A percentile compares a stretch with the other conserved stretches of the same genome.
These are phyloP conservation scores for Streblospio benedicti DNA, from an alignment of 1,140 invertebrate species.

Conservation along the genomic window DNA sequence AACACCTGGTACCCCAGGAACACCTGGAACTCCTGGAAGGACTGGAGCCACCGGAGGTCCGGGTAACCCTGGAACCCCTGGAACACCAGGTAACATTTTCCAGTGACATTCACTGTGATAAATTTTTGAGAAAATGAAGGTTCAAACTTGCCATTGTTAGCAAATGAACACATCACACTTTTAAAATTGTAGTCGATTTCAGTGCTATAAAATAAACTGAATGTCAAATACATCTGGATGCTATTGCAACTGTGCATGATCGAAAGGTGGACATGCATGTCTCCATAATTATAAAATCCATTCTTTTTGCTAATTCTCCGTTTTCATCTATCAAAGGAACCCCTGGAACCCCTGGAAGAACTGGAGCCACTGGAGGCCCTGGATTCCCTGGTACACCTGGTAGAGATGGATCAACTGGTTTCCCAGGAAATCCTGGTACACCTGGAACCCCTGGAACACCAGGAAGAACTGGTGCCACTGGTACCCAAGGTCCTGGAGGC, in stretches of 20 bases:
- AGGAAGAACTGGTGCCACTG: neutral
- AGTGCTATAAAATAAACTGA: neutral
- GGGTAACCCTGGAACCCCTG: conserved; percentile 2
- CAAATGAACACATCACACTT: no score
- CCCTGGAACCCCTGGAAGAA: neutral
- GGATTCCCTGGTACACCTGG: neutral
- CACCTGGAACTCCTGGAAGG: neutral
- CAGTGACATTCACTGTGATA: neutral
- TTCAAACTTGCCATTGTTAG: neutral
- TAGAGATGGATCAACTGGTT: neutral
- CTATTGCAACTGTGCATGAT: neutral
- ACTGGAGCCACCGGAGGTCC: neutral
- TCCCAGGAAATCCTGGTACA: neutral
- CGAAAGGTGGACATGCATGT: neutral
- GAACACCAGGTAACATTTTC: neutral
- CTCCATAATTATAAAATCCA: neutral
- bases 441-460: neutral
- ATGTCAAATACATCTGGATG: neutral
- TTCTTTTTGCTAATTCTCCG: neutral
- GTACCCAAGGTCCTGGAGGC: neutral
- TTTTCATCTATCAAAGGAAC: neutral
- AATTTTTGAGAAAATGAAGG: conserved; percentile 7
- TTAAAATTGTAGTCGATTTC: no score
- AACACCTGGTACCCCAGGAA: neutral
- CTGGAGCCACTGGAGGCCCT: neutral